Base-by-base conservation (phyloP, 2,888 invertebrate genomes). In the Andrena fulva region DNA sequence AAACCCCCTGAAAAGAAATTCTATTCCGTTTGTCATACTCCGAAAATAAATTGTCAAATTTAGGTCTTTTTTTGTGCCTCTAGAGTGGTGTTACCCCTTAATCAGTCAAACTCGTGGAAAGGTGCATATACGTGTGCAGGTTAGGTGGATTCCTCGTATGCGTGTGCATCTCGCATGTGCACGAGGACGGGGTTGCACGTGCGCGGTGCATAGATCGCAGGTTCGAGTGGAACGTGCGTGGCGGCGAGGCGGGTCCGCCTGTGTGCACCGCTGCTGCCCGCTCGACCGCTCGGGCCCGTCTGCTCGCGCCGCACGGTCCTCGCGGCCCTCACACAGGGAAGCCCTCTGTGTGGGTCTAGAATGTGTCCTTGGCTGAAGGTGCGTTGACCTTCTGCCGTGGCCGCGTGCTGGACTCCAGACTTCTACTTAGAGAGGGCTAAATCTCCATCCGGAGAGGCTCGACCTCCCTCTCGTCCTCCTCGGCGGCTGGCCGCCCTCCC, bases 351-450 rank as follows among this genome's bases (percentile, higher is more conserved):
- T 86, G 91, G 84, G 90, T 89, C 93, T 93, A 93, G 92, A 93
- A 92, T 92, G 92, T 93, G 93, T 93, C 93, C 93, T 93, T 93
- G 93, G 91, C 89, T 90, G 90, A 90, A 42, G 92, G 92, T 92
- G 91, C 93, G 92, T 93, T 93, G 93, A 93, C 93, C 93, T 91
- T 92, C 91, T 87, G 84, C 86, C 88, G 88, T 86, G 82, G 91
- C 89, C 86, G 87, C 82, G 85, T 84, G 88, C 86, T 87, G 89
- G 89, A 87, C 82, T 87, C 86, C 85, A 81, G 87, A 85, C 90
- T 89, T 89, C 87, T 81, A 86, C 88, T 88, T 86, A 88, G 88
- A 88, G 85, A 88, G 90, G 90, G 88, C 90, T 89, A 86, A 90
- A 90, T 89, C 88, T 87, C 87, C 87, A 82, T 87, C 85, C 78